These are phyloP conservation scores for Aphelenchoides besseyi DNA, from an alignment of 1,140 invertebrate species.

Conservation along the genomic window DNA sequence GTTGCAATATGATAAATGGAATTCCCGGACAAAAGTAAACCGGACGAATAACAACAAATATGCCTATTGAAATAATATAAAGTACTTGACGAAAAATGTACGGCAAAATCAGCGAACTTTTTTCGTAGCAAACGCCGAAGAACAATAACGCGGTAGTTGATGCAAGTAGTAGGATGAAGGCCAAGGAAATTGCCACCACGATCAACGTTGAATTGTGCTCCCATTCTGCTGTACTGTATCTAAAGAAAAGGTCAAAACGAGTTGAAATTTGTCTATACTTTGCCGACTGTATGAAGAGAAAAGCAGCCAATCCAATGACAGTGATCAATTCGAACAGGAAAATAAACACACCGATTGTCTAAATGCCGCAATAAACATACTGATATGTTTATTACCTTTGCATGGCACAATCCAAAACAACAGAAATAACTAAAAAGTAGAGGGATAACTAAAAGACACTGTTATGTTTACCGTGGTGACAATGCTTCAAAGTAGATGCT, in stretches of 20 bases:
- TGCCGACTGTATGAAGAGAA: slow-evolving; percentile 16
- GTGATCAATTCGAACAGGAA: slow-evolving; percentile 13
- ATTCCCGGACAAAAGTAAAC: not conserved
- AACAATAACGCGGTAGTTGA: slow-evolving; percentile 10
- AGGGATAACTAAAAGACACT: no score
- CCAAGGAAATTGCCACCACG: not conserved
- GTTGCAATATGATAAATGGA: slow-evolving; percentile 10
- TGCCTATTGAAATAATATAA: not conserved
- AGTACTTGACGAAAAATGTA: slow-evolving; percentile 19
- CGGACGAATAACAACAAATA: not conserved
- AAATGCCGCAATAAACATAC: not conserved
- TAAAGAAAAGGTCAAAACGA: not conserved
- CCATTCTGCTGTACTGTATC: slow-evolving; percentile 17
- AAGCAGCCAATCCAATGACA: slow-evolving; percentile 1
- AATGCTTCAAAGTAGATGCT: slow-evolving; percentile 1
- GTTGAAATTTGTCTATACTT: no score
- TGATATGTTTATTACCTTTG: slow-evolving; percentile 11
- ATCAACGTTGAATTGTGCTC: not conserved
- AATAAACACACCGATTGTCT: slow-evolving; percentile 11
- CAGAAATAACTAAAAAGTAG: not conserved
- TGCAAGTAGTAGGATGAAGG: slow-evolving; percentile 1
- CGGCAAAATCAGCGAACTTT: slow-evolving; percentile 5
- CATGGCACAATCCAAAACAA: slow-evolving; percentile 21
- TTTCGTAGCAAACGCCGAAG: slow-evolving; percentile 11
- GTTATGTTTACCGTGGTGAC: not conserved